Percentiles rank a stretch among this genome's conserved stretches.
Conservation (phyloP, 2,888 invertebrate species). For the Nemapogon koenigi region DNA sequence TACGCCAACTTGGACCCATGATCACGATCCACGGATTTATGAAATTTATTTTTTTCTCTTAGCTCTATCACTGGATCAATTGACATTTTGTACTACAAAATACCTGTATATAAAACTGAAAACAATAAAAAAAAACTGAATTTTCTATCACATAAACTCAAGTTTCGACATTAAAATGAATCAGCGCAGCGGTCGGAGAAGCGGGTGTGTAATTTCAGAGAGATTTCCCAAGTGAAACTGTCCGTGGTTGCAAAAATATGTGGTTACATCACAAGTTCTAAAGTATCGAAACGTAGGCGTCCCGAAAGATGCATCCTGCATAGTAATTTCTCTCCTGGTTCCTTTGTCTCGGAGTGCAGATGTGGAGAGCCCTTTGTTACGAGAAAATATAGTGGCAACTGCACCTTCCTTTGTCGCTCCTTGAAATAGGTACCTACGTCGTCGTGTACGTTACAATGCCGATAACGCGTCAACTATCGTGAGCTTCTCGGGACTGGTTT, state of each 20-base stretch:
- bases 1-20: too few relatives aligned
- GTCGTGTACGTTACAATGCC: too few relatives aligned
- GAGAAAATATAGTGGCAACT: constrained; percentile 8
- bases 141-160: too few relatives aligned
- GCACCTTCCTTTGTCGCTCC: constrained; percentile 9
- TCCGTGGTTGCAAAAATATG: constrained; percentile 4
- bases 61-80: too few relatives aligned
- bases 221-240: constrained; percentile 8
- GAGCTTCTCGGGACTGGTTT: too few relatives aligned
- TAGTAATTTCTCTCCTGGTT: constrained; percentile 8
- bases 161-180: neutral
- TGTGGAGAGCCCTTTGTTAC: constrained; percentile 7
- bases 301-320: constrained; percentile 9
- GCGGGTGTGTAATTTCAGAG: neutral
- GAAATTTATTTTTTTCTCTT: too few relatives aligned
- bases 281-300: constrained; percentile 8
- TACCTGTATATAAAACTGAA: too few relatives aligned
- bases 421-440: too few relatives aligned
- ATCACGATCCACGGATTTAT: too few relatives aligned
- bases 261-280: constrained; percentile 2
- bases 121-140: too few relatives aligned
- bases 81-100: too few relatives aligned
- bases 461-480: too few relatives aligned
- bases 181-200: neutral
- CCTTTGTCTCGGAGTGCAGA: constrained; percentile 8